Evolutionary conservation across 1,140 invertebrate species (phyloP), one percentile per base, ranked within the genome.

Genomic region (Megalonaias nervosa): DNA sequence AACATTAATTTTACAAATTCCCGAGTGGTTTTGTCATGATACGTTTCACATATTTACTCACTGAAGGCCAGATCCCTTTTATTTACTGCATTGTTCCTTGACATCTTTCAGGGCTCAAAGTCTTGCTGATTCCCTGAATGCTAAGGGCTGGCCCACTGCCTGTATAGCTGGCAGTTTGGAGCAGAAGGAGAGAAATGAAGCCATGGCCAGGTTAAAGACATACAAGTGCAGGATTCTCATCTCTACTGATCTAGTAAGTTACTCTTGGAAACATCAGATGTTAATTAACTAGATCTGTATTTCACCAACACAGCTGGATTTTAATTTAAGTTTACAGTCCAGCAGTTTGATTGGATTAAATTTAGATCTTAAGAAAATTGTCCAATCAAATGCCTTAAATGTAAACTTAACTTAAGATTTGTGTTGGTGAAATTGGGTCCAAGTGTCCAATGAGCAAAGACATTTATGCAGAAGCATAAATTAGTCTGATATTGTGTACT

Each of bases 221-320:
- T 96, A 94, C 82, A 93, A 95, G 86, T 95, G 95, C 89, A 93
- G 96, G 84, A 94, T 98, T 82, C 92, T 99, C 56, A 92, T 99
- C 62, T 94, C 97, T n/a, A 99, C 97, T 3, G 97, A 99, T 93
- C 91, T 99, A 85, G 92, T 92, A 75, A 77, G 84, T 81, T 48
- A 72, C 26, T 57, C 31, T 16, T 9, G 6, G 38, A 72, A 48
- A 13, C 67, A 59, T 21, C 38, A 48, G 19, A 48, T 9, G 12
- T 26, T 74, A 38, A 71, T 65, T 15, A 62, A 61, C 12, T 17
- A 11, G 60, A 9, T 14, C 19, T 61, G 2, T 13, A 61, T 23
- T 38, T 38, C 6, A 38, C 38, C 38, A 11, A 48, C 38, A 48
- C 4, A 48, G 11, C 38, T 48, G 11, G 38, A 48, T 11, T 48